phyloP scores from a whole-genome alignment of 2,113 vertebrate species.

The Percopsis transmontana region DNA sequence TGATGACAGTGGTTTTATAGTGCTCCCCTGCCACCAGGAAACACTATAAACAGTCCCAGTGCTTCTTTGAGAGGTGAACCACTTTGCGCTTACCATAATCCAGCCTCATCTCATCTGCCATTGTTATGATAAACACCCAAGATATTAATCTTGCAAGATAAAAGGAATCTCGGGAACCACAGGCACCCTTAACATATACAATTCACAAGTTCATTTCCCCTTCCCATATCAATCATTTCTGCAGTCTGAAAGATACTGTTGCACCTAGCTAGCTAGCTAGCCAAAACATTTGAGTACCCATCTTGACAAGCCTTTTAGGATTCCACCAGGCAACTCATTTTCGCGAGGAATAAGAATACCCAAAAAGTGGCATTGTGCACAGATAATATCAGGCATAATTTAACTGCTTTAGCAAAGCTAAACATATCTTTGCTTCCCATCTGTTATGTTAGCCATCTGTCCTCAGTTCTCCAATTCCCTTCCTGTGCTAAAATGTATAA shows the following conservation, averaged over 20 bases:
- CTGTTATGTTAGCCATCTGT: too few species aligned
- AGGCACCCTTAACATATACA: constrained; percentile 42
- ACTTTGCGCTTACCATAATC: constrained; percentile 50
- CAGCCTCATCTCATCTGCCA: constrained; percentile 51
- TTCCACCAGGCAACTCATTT: too few species aligned
- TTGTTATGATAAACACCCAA: constrained; percentile 58
- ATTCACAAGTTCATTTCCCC: constrained; percentile 42
- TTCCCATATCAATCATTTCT: constrained; percentile 43
- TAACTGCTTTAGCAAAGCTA: too few species aligned
- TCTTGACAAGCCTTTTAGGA: not conserved
- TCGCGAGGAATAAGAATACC: too few species aligned
- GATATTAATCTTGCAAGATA: constrained; percentile 57
- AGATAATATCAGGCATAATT: too few species aligned
- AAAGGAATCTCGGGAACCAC: constrained; percentile 45
- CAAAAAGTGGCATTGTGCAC: too few species aligned
- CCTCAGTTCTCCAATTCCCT: too few species aligned
- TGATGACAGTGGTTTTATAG: constrained; percentile 39
- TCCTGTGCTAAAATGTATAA: not conserved
- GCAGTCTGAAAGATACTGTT: constrained; percentile 11
- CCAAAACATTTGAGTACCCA: not conserved
- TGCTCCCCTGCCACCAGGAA: constrained; percentile 42
- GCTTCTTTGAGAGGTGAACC: constrained; percentile 48
- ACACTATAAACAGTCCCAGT: constrained; percentile 59
- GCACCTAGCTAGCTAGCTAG: not conserved
- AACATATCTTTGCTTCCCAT: too few species aligned